Evolutionary conservation across 23 tunicate species (phyloP).

Genomic region (Clavelina lepadiformis): DNA sequence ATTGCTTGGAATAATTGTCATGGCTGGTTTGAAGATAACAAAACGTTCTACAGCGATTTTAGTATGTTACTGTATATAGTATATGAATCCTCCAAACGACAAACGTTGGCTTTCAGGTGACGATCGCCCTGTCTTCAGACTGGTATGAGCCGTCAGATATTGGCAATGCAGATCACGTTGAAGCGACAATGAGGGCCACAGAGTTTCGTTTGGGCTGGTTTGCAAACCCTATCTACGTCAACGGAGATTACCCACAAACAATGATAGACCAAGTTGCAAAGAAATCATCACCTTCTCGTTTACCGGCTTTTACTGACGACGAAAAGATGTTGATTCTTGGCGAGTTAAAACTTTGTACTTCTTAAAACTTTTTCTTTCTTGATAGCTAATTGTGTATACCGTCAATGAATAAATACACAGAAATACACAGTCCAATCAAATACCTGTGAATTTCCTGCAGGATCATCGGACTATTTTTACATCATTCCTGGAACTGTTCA

Average conservation of each 20-base stretch:
- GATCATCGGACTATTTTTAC: constrained; percentile 51
- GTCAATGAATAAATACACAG: background rate
- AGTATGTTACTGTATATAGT: too few relatives aligned
- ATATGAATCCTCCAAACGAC: too few relatives aligned
- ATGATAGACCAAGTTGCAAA: constrained; percentile 48
- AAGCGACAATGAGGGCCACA: constrained; percentile 54
- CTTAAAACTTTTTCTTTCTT: too few relatives aligned
- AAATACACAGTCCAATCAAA: background rate
- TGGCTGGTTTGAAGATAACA: too few relatives aligned
- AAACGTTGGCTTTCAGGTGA: constrained; percentile 50
- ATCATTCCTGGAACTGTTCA: constrained; percentile 54
- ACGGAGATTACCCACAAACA: constrained; percentile 60
- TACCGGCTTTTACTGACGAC: constrained; percentile 39
- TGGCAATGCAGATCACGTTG: constrained; percentile 10
- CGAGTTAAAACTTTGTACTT: too few relatives aligned
- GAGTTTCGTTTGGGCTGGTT: constrained; percentile 83
- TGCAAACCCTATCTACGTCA: constrained; percentile 61
- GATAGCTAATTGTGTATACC: background rate
- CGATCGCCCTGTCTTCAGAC: constrained; percentile 61
- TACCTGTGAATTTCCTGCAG: constrained; percentile 3
- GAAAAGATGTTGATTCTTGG: constrained; percentile 32
- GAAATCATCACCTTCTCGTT: constrained; percentile 15
- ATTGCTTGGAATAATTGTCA: too few relatives aligned
- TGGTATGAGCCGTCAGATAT: constrained; percentile 70
- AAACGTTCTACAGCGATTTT: too few relatives aligned